phyloP scores from a whole-genome alignment of 1,140 invertebrate genomes.

The Andricus grossulariae region DNA sequence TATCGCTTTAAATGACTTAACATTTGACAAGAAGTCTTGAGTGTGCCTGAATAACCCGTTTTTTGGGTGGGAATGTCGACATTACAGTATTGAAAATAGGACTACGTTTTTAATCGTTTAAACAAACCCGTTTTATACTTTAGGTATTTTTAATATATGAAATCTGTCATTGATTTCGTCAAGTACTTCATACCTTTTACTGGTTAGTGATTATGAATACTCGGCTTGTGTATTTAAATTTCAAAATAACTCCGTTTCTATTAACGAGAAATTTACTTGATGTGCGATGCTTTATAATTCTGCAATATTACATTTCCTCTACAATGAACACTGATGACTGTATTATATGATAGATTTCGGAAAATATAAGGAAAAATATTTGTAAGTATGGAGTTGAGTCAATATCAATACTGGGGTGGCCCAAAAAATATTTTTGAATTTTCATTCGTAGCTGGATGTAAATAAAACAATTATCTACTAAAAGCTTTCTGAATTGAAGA shows the following conservation, averaged over 20 bases:
- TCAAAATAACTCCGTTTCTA: not conserved
- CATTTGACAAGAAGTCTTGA: not conserved
- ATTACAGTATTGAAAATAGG: slow-evolving; percentile 13
- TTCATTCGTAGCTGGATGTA: not conserved
- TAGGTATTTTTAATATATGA: not conserved
- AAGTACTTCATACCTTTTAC: not conserved
- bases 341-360: slow-evolving; percentile 20
- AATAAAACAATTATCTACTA: too few species aligned
- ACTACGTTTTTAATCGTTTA: slow-evolving; percentile 8
- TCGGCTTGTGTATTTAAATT: slow-evolving; percentile 5
- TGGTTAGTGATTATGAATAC: not conserved
- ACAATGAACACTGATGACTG: slow-evolving; percentile 1
- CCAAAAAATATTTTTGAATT: not conserved
- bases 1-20: not conserved
- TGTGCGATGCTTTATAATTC: not conserved
- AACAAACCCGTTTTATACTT: not conserved
- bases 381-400: not conserved
- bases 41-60: not conserved
- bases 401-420: not conserved
- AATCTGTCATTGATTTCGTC: slow-evolving; percentile 13
- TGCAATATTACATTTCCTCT: slow-evolving; percentile 1
- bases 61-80: not conserved
- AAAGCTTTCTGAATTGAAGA: too few species aligned
- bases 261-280: not conserved
- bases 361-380: slow-evolving; percentile 3